Evolutionary conservation across 2,113 vertebrate species (phyloP), one percentile per base, ranked within the genome.

Genomic region (Felis chaus): DNA sequence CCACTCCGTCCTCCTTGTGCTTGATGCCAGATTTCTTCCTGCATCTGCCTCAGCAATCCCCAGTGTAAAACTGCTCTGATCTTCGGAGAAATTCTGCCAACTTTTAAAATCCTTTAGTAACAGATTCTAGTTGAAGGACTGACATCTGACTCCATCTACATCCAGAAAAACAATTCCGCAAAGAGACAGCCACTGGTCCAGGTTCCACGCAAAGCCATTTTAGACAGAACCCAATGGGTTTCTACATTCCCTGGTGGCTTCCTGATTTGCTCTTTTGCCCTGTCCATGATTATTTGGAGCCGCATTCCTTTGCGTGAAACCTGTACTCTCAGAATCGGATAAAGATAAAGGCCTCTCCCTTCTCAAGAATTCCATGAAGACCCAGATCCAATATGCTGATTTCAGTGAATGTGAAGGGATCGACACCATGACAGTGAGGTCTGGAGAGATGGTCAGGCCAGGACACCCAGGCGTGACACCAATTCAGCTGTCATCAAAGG

Each of bases 1-100:
- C 98, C 97, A 91, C 97, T 95, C 96, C 96, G 98, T 90, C 97
- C 96, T 97, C 98, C 98, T 99, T 99, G 98, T 99, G 99, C 99
- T 99, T 98, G 98, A 97, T 97, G 98, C 97, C 97, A 74, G 96
- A 87, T 95, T 97, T 97, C 85, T 87, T 83, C 79, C 82, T 82
- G 93, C 96, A 97, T 97, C 98, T 97, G 96, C 98, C 97, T 98
- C 97, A 95, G 98, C 96, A 94, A 94, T 68, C 97, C 93, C 97
- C 95, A 84, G 76, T 39, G 88, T 88, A 93, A 97, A 97, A 97
- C 50, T 95, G 73, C 91, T 73, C 83, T 97, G 89, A 71, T 50
- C 74, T 92, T 81, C 10, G 80, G 83, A 91, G 87, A 96, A 91
- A 57, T 9, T 66, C 25, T 68, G 97, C 79, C 96, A 71, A 96